phyloP scores from a whole-genome alignment of 2,797 vertebrate genomes.

The Taeniopygia guttata region DNA sequence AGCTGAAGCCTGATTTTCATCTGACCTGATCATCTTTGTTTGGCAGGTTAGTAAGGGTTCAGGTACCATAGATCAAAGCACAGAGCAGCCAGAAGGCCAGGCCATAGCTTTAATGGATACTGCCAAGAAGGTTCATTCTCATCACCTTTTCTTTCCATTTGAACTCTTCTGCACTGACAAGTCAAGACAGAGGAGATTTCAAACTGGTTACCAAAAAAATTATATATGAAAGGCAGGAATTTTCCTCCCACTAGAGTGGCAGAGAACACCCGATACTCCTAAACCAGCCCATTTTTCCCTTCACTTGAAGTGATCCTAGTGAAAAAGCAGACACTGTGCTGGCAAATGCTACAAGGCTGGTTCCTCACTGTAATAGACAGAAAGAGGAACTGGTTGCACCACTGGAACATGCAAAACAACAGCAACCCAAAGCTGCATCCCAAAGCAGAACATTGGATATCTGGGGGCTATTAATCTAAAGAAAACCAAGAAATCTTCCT shows the following conservation, averaged over 20 bases:
- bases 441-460: neutral
- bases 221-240: neutral
- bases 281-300: neutral
- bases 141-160: neutral
- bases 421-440: neutral
- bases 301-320: neutral
- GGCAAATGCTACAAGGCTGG: neutral
- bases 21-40: neutral
- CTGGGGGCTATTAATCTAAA: neutral
- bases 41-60: neutral
- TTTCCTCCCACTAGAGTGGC: neutral
- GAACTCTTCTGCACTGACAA: neutral
- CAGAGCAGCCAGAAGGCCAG: neutral
- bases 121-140: neutral
- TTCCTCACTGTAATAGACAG: neutral
- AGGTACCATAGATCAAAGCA: neutral
- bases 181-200: neutral
- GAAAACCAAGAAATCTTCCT: neutral
- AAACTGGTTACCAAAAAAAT: fast-evolving
- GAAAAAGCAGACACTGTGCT: neutral
- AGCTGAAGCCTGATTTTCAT: neutral
- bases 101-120: neutral
- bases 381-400: neutral
- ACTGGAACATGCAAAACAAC: neutral
- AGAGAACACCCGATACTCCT: neutral